Base-by-base conservation (phyloP, 2,888 invertebrate genomes). In the Coelinius sp. region DNA sequence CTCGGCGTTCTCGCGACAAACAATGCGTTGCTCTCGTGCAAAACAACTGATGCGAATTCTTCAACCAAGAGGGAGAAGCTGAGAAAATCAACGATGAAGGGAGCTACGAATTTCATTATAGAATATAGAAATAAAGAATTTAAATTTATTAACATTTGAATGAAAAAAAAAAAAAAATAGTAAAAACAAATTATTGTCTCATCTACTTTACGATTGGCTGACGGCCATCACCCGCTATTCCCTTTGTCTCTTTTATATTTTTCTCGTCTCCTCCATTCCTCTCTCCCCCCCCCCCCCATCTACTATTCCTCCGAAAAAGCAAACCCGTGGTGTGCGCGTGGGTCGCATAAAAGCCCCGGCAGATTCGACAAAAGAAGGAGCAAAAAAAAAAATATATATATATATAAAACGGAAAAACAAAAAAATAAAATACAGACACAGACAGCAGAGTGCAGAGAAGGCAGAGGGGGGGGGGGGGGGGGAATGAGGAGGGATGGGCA, bases 31-130 rank as follows among this genome's bases (percentile, higher is more conserved):
- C 79, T 80, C 79, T 80, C 81, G 81, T 83, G 81, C 69, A 83
- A 83, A 83, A 82, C 81, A 83, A 81, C 81, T 81, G 82, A 81
- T 81, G 81, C 79, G 81, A 82, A 80, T 82, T 82, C 73, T 75
- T 75, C 53, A 73, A 67, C 74, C 17, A 17, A 76, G 79, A 76
- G 67, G 73, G 59, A 64, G 68, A 69, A 62, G 27, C 49, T 38
- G 38, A 71, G 59, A 20, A 20, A 62, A 52, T 38, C 31, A 67
- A 49, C 22, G 41, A 35, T 27, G 27, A 31, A 68, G 68, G 56
- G 53, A 56, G 52, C 44, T 7, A 59, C 59, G 65, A 49, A 73
- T 64, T 25, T 64, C 67, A 56, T 25, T 70, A 67, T 35, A 66
- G 71, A 65, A 73, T n/a, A n/a, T n/a, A 67, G 24, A 59, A 63